phyloP scores from a whole-genome alignment of 1,140 invertebrate species.

The Trichogramma pretiosum region DNA sequence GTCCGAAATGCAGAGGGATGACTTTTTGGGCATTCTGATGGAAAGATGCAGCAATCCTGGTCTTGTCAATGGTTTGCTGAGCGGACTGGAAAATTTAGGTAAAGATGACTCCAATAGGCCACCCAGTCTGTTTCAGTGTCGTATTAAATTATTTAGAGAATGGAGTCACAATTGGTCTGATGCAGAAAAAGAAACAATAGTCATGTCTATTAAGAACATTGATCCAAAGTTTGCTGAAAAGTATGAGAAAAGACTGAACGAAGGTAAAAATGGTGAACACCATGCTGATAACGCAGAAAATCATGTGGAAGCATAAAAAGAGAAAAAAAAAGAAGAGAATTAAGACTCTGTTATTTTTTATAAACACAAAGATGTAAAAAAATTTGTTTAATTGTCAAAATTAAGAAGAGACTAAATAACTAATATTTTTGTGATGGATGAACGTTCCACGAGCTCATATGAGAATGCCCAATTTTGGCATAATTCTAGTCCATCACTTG shows the following conservation, averaged over 20 bases:
- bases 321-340: slow-evolving; percentile 7
- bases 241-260: slow-evolving; percentile 52
- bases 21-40: slow-evolving; percentile 71
- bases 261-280: slow-evolving; percentile 17
- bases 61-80: slow-evolving; percentile 65
- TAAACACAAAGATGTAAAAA: neutral
- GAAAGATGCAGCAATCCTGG: slow-evolving; percentile 53
- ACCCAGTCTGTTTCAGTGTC: slow-evolving; percentile 78
- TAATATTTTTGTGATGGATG: slow-evolving; percentile 16
- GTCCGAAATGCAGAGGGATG: slow-evolving; percentile 75
- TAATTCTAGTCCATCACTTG: slow-evolving; percentile 13
- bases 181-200: slow-evolving; percentile 61
- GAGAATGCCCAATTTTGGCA: slow-evolving; percentile 7
- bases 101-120: slow-evolving; percentile 56
- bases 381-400: slow-evolving; percentile 5
- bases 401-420: slow-evolving; percentile 11
- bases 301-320: neutral
- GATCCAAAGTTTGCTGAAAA: slow-evolving; percentile 64
- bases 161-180: slow-evolving; percentile 77
- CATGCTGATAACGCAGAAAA: neutral
- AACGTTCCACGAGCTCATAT: slow-evolving; percentile 12
- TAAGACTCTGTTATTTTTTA: slow-evolving; percentile 5
- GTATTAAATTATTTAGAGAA: slow-evolving; percentile 78
- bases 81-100: slow-evolving; percentile 56
- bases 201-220: slow-evolving; percentile 58